Percentiles rank a stretch among this genome's conserved stretches.
Evolutionary conservation across 1,140 invertebrate genomes (phyloP).

Genomic region (Drosophila novamexicana): DNA sequence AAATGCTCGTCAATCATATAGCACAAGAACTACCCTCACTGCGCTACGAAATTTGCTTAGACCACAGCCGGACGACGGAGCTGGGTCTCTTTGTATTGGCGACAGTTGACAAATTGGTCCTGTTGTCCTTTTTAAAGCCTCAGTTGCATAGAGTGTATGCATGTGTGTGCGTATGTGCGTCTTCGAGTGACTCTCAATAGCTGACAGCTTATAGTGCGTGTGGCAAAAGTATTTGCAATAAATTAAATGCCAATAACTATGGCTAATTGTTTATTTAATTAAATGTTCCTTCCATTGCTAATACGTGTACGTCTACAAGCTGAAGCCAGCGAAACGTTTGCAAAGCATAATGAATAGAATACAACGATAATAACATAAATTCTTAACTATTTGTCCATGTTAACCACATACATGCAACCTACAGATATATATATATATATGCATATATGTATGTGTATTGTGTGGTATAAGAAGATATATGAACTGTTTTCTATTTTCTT

Average conservation of each 20-base stretch:
- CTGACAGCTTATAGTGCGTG: constrained; percentile 35
- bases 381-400: constrained; percentile 8
- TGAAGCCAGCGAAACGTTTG: constrained; percentile 27
- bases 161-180: constrained; percentile 1
- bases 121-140: constrained; percentile 65
- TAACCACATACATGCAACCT: constrained; percentile 31
- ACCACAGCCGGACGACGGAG: constrained; percentile 21
- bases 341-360: constrained; percentile 51
- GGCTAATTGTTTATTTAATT: constrained; percentile 62
- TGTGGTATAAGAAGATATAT: constrained; percentile 7
- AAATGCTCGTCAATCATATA: constrained; percentile 73
- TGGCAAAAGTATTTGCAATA: constrained; percentile 13
- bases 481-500: constrained; percentile 13
- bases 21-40: constrained; percentile 19
- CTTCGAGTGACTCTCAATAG: constrained; percentile 8
- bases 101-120: constrained; percentile 78
- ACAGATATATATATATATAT: constrained; percentile 15
- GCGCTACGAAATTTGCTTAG: constrained; percentile 33
- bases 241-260: constrained; percentile 22
- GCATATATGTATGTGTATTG: constrained; percentile 11
- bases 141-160: constrained; percentile 22
- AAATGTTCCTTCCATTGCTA: constrained; percentile 59
- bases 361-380: constrained; percentile 52
- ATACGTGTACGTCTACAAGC: constrained; percentile 30
- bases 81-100: constrained; percentile 54